Base-by-base conservation (phyloP, 2,888 invertebrate species). In the Lepidocyrtinus sp. region DNA sequence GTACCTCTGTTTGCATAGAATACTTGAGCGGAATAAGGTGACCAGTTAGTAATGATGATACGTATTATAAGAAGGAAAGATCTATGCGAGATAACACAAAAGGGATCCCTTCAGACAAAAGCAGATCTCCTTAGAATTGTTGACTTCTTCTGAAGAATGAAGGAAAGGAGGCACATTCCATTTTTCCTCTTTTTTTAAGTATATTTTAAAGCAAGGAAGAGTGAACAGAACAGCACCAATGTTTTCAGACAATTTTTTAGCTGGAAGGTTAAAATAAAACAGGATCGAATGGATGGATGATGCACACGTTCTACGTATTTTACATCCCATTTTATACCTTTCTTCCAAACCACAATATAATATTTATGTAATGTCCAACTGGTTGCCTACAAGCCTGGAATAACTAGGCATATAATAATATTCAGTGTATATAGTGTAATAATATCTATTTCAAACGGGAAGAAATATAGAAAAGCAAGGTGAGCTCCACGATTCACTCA, bases 131-230 rank as follows among this genome's bases (percentile, higher is more conserved):
- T 17, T 50, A 73, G 74, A 64, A 80, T 82, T 82, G 79, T 82
- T 82, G 82, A 82, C 80, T 82, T 69, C 77, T 83, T 50, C 12
- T 50, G 2, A 12, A 50, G 50, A 17, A 50, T 12, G 76, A 83
- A 71, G 77, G 82, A 83, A 79, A 84, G 81, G 76, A 81, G 75
- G 81, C 82, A 83, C 84, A 84, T 84, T 84, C 84, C 83, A 81
- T 75, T 65, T 73, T 27, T 65, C 67, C 46, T 67, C 59, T 46
- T 27, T 65, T n/a, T n/a, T 50, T 50, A 50, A 50, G 50, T 50
- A 7, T 50, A 50, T 2, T 55, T 26, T 27, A 17, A 24, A 45
- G 71, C 19, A 26, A 68, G 75, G 69, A 63, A 46, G 26, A 26
- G 50, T 24, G 70, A 22, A 55, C 55, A 76, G 50, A 69, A 61